Percentiles rank a stretch among this genome's conserved stretches.
phyloP scores from a whole-genome alignment of 2,113 vertebrate species.

The Coracopsis vasa region DNA sequence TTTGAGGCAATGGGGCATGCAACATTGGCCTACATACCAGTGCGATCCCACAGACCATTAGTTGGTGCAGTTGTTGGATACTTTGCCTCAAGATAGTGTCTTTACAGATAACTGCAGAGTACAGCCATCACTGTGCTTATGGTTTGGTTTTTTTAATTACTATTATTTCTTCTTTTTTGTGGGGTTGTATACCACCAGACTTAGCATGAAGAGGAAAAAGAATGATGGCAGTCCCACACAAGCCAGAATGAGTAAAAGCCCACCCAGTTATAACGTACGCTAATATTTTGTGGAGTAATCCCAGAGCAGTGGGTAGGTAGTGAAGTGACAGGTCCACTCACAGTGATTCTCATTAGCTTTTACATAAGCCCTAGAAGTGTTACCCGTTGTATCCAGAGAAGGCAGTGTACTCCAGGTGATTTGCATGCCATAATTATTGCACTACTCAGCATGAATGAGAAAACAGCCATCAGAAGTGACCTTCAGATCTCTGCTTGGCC shows the following conservation, averaged over 20 bases:
- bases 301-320: neutral
- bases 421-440: neutral
- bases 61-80: neutral
- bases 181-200: neutral
- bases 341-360: neutral
- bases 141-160: neutral
- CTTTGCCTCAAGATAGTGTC: neutral
- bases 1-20: neutral
- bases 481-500: neutral
- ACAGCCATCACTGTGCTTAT: neutral
- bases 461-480: neutral
- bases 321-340: neutral
- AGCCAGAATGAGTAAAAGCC: neutral
- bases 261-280: neutral
- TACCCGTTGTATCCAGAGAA: neutral
- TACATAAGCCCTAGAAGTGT: neutral
- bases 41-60: neutral
- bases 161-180: neutral
- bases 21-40: neutral
- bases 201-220: neutral
- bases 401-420: neutral
- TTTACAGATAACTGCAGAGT: neutral
- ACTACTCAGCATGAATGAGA: neutral
- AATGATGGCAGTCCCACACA: rapidly evolving
- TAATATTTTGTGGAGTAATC: neutral